A percentile compares a stretch with the other conserved stretches of the same genome.
Conservation (phyloP, 1,140 invertebrate genomes). For the Brachionus asplanchnoidis region DNA sequence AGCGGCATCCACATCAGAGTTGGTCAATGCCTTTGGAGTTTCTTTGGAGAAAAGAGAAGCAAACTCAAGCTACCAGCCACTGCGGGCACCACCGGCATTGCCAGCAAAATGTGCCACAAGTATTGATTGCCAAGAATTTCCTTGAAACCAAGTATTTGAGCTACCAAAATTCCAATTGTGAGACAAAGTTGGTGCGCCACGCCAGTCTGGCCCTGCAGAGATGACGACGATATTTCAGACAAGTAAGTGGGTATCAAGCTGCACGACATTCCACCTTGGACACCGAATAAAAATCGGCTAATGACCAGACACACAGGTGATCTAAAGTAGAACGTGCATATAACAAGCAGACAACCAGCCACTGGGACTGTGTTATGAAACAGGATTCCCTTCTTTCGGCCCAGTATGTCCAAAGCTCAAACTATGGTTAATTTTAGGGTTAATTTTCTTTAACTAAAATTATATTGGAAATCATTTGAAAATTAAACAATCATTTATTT, state of each 20-base stretch:
- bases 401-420: neutral
- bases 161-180: slow-evolving; percentile 74
- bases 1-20: slow-evolving; percentile 64
- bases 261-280: slow-evolving; percentile 49
- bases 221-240: slow-evolving; percentile 75
- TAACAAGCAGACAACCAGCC: slow-evolving; percentile 43
- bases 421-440: too few species aligned
- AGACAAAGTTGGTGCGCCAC: slow-evolving; percentile 80
- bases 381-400: slow-evolving; percentile 35
- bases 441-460: too few species aligned
- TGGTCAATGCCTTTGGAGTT: slow-evolving; percentile 75
- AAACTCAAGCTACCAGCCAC: slow-evolving; percentile 66
- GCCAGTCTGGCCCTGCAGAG: slow-evolving; percentile 73
- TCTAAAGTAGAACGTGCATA: slow-evolving; percentile 45
- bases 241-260: slow-evolving; percentile 80
- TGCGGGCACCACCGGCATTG: slow-evolving; percentile 67
- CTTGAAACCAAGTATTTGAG: slow-evolving; percentile 63
- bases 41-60: slow-evolving; percentile 80
- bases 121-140: slow-evolving; percentile 60
- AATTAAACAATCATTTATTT: too few species aligned
- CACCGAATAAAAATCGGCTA: slow-evolving; percentile 37
- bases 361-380: slow-evolving; percentile 9
- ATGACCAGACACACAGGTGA: slow-evolving; percentile 11
- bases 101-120: slow-evolving; percentile 61
- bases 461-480: too few species aligned